Percentiles rank a stretch among this genome's conserved stretches.
phyloP scores from a whole-genome alignment of 2,888 invertebrate species.

The Calameuta idolon region DNA sequence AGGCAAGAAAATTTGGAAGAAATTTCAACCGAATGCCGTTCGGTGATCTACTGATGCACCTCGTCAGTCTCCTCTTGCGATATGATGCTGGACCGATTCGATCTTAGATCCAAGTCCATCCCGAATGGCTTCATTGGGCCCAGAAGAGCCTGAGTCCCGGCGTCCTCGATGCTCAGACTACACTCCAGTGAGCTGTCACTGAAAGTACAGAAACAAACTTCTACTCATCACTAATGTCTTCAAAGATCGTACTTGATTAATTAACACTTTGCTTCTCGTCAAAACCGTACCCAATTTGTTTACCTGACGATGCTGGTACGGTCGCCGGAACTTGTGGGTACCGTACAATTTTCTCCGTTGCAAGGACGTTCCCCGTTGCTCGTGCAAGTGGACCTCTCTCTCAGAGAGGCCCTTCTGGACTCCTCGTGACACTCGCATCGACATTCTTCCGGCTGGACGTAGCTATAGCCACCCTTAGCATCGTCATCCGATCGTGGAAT shows the following conservation, averaged over 20 bases:
- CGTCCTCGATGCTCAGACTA: slow-evolving; percentile 69
- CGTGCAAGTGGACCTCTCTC: slow-evolving; percentile 41
- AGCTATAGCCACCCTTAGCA: slow-evolving; percentile 73
- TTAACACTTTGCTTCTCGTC: slow-evolving; percentile 7
- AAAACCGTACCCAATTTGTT: slow-evolving; percentile 51
- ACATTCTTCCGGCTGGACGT: slow-evolving; percentile 89
- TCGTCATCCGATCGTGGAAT: slow-evolving; percentile 73
- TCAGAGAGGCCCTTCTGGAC: slow-evolving; percentile 53
- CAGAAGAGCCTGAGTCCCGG: slow-evolving; percentile 55
- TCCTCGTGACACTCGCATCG: slow-evolving; percentile 87
- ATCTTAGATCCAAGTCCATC: slow-evolving; percentile 73
- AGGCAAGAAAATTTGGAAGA: background rate
- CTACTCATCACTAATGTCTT: slow-evolving; percentile 61
- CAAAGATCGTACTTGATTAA: slow-evolving; percentile 27
- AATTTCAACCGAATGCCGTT: background rate
- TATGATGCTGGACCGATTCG: slow-evolving; percentile 72
- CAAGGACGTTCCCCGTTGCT: slow-evolving; percentile 34
- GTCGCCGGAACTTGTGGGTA: slow-evolving; percentile 35
- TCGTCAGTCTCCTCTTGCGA: slow-evolving; percentile 69
- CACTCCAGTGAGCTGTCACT: slow-evolving; percentile 73
- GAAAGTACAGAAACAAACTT: slow-evolving; percentile 62
- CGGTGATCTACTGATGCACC: slow-evolving; percentile 29
- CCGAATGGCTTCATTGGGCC: slow-evolving; percentile 71
- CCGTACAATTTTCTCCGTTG: slow-evolving; percentile 34
- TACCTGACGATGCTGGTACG: slow-evolving; percentile 64